Conservation (phyloP, 37 sponge, comb jelly and placozoan species). For the Agelas oroides region DNA sequence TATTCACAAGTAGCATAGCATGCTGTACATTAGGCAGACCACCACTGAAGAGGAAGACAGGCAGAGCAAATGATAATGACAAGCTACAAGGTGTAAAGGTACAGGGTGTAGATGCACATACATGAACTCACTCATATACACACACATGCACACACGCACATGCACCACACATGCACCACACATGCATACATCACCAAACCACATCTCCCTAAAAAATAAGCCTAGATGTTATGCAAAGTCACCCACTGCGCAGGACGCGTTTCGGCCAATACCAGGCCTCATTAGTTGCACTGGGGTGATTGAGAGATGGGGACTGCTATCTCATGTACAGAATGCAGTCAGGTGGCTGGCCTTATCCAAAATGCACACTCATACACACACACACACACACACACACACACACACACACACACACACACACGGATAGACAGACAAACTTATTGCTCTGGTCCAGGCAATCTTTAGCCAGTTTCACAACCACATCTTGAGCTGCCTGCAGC, state of each 20-base stretch:
- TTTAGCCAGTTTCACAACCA: conserved; percentile 40
- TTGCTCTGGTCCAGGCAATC: conserved; percentile 26
- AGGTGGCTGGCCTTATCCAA: too few species aligned
- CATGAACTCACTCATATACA: neutral
- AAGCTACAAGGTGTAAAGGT: too few species aligned
- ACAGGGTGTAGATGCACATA: too few species aligned
- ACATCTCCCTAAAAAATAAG: too few species aligned
- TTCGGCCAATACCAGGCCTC: too few species aligned
- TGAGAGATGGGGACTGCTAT: too few species aligned
- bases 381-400: conserved; percentile 8
- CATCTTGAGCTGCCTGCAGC: conserved; percentile 41
- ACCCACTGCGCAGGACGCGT: too few species aligned
- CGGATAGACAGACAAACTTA: conserved; percentile 36
- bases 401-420: neutral
- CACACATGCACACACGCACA: conserved; percentile 1
- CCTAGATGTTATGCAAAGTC: too few species aligned
- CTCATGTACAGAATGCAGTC: too few species aligned
- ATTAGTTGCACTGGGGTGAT: too few species aligned
- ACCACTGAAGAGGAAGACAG: conserved; percentile 43
- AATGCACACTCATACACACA: neutral
- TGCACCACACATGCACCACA: neutral
- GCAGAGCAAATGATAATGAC: neutral
- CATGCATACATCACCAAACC: neutral
- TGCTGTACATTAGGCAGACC: conserved; percentile 58
- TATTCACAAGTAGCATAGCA: conserved; percentile 65